Percentiles rank a stretch among this genome's conserved stretches.
Conservation (phyloP, 2,888 invertebrate species). For the Sphaerophoria rueppellii region DNA sequence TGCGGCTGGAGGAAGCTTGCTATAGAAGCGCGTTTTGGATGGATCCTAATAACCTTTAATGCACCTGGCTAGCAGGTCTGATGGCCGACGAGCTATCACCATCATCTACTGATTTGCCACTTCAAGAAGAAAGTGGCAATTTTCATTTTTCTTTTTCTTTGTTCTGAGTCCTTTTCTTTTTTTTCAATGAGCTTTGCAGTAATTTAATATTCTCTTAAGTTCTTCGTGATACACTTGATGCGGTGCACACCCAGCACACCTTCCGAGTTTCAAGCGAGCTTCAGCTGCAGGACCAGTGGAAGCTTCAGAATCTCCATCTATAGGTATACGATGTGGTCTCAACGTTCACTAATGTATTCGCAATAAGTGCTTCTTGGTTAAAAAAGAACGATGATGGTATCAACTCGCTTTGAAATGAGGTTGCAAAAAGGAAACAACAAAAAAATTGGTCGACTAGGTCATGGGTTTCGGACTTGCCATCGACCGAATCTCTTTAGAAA, state of each 20-base stretch:
- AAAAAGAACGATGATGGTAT: background rate
- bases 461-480: constrained; percentile 41
- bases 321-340: background rate
- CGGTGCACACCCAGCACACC: constrained; percentile 38
- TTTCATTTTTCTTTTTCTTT: constrained; percentile 43
- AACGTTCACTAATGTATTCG: constrained; percentile 64
- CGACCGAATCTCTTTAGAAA: constrained; percentile 59
- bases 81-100: constrained; percentile 24
- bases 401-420: background rate
- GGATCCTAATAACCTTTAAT: constrained; percentile 67
- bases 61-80: constrained; percentile 53
- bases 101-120: constrained; percentile 66
- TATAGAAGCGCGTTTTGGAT: constrained; percentile 21
- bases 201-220: constrained; percentile 71
- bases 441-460: constrained; percentile 51
- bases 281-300: background rate
- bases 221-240: constrained; percentile 53
- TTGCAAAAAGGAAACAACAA: constrained; percentile 27
- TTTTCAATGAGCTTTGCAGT: constrained; percentile 42
- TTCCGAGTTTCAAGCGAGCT: background rate
- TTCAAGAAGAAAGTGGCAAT: constrained; percentile 63
- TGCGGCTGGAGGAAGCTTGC: constrained; percentile 57
- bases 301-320: background rate
- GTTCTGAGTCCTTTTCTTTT: constrained; percentile 39
- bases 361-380: constrained; percentile 66